These are phyloP conservation scores for Picus viridis DNA, from an alignment of 2,797 vertebrate species.

Conservation along the genomic window DNA sequence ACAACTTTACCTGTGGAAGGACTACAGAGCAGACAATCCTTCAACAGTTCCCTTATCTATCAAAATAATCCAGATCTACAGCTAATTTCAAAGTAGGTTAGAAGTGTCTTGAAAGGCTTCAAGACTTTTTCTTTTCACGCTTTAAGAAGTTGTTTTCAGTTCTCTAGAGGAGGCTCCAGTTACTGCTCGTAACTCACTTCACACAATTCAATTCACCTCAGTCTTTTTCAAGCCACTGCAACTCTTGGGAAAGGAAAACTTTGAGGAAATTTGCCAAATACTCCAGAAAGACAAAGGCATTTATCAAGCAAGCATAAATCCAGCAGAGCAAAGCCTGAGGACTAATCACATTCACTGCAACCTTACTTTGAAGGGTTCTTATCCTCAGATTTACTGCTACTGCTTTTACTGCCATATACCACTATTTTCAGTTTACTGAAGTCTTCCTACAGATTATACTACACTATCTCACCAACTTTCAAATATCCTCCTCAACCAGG, in stretches of 20 bases:
- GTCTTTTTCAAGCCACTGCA: neutral
- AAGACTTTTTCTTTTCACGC: neutral
- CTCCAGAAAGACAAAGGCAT: neutral
- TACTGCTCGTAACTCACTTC: neutral
- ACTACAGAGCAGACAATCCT: neutral
- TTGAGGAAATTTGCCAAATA: neutral
- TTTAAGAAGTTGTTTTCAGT: neutral
- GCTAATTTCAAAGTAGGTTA: neutral
- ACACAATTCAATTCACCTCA: neutral
- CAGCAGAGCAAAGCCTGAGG: neutral
- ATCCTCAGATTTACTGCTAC: neutral
- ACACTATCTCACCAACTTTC: neutral
- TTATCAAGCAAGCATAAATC: neutral
- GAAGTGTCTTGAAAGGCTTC: neutral
- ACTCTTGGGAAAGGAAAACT: neutral
- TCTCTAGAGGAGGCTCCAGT: neutral
- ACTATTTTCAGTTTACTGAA: neutral
- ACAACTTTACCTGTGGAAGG: neutral
- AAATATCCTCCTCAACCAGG: neutral
- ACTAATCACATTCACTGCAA: neutral
- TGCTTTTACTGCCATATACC: neutral
- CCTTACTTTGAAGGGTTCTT: neutral
- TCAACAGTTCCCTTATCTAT: neutral
- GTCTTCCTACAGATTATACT: neutral
- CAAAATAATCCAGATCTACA: neutral